These are phyloP conservation scores for Gymnobelideus leadbeateri DNA, from an alignment of 2,113 vertebrate species.

Conservation along the genomic window DNA sequence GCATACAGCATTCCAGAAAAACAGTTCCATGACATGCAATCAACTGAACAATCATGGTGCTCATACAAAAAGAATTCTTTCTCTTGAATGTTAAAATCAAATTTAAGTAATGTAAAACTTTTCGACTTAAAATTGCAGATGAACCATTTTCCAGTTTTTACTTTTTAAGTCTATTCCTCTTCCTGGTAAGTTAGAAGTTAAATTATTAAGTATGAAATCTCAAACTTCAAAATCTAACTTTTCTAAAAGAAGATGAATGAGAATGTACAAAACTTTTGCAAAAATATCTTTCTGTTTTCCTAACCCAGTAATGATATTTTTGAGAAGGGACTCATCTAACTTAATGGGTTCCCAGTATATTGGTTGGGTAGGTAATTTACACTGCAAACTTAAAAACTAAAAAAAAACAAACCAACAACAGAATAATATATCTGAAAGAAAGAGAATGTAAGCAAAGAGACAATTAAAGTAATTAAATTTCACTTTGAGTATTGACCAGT, in stretches of 20 bases:
- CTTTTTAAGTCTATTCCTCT: background rate
- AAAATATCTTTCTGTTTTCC: background rate
- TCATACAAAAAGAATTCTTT: background rate
- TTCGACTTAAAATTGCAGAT: background rate
- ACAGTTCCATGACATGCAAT: background rate
- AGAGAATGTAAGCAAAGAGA: background rate
- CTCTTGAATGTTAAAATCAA: background rate
- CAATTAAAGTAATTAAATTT: fast-evolving
- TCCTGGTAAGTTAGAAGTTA: fast-evolving
- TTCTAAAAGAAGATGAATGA: background rate
- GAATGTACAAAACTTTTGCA: background rate
- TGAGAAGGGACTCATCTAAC: background rate
- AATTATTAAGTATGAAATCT: background rate
- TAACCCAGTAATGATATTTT: background rate
- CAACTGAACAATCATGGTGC: background rate
- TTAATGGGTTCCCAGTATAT: background rate
- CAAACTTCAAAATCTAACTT: background rate
- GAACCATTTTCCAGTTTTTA: background rate
- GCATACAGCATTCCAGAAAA: background rate
- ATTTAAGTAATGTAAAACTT: background rate
- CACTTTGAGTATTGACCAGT: background rate
- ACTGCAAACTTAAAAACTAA: background rate
- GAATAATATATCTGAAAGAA: background rate
- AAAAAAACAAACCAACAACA: no score
- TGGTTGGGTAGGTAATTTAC: background rate